Percentiles rank a stretch among this genome's conserved stretches.
phyloP scores from a whole-genome alignment of 2,797 vertebrate genomes.

The Scleropages formosus region DNA sequence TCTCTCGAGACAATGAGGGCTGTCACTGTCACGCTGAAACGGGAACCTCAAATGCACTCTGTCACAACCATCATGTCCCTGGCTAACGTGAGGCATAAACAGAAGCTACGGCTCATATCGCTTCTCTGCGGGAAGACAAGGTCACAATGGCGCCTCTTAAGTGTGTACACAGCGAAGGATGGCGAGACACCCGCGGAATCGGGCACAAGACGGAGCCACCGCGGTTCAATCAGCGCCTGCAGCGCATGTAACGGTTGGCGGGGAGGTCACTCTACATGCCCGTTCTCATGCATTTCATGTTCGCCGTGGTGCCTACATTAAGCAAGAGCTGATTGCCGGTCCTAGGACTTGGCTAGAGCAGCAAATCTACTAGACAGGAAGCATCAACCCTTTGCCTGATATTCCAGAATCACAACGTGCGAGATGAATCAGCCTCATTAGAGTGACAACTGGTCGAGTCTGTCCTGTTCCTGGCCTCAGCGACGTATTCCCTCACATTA shows the following conservation, averaged over 20 bases:
- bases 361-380: too few species aligned
- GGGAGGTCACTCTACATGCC: background rate
- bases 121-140: slow-evolving; percentile 1
- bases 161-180: slow-evolving; percentile 14
- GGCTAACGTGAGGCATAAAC: slow-evolving; percentile 55
- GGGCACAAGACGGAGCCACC: background rate
- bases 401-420: too few species aligned
- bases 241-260: background rate
- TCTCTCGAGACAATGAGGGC: slow-evolving; percentile 34
- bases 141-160: slow-evolving; percentile 24
- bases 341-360: too few species aligned
- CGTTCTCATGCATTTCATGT: too few species aligned
- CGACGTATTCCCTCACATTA: too few species aligned
- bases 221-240: background rate
- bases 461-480: too few species aligned
- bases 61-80: slow-evolving; percentile 6
- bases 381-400: too few species aligned
- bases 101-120: slow-evolving; percentile 56
- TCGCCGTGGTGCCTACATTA: too few species aligned
- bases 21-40: slow-evolving; percentile 37
- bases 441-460: too few species aligned
- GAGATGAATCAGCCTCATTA: too few species aligned
- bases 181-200: too few species aligned
- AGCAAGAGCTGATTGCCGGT: too few species aligned
- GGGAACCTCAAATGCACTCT: slow-evolving; percentile 25